phyloP scores from a whole-genome alignment of 2,888 invertebrate species.

The Serripes groenlandicus region DNA sequence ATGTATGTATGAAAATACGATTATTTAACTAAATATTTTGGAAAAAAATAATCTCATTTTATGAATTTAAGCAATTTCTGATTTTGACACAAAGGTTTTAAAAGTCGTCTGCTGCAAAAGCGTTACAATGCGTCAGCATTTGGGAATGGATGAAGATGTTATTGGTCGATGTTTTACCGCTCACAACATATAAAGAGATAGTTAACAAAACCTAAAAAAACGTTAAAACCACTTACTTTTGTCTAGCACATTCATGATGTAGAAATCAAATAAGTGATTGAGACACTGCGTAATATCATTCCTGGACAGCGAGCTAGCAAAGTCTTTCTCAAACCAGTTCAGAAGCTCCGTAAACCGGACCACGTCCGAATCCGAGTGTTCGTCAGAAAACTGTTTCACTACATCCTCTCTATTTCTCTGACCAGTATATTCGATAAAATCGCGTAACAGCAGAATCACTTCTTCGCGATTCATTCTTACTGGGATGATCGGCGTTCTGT shows the following conservation, averaged over 20 bases:
- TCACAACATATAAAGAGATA: too few relatives aligned
- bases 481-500: slow-evolving; percentile 70
- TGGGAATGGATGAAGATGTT: too few relatives aligned
- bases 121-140: too few relatives aligned
- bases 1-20: too few relatives aligned
- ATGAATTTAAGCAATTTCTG: too few relatives aligned
- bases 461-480: slow-evolving; percentile 79
- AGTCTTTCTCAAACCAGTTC: slow-evolving; percentile 61
- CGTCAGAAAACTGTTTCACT: slow-evolving; percentile 31
- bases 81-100: too few relatives aligned
- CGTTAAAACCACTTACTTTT: too few relatives aligned
- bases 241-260: slow-evolving; percentile 51
- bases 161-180: too few relatives aligned
- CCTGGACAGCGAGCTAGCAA: slow-evolving; percentile 42
- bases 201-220: too few relatives aligned
- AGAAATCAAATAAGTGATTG: slow-evolving; percentile 51
- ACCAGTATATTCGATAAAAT: slow-evolving; percentile 61
- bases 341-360: slow-evolving; percentile 63
- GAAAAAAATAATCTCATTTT: too few relatives aligned
- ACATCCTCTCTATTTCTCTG: slow-evolving; percentile 55
- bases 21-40: too few relatives aligned
- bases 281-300: slow-evolving; percentile 52
- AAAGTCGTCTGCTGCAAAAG: too few relatives aligned
- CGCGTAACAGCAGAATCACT: slow-evolving; percentile 50
- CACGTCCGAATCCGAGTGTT: slow-evolving; percentile 14